Evolutionary conservation across 2,888 invertebrate genomes (phyloP), one percentile per base, ranked within the genome.

Genomic region (Rotaria magnacalcarata): DNA sequence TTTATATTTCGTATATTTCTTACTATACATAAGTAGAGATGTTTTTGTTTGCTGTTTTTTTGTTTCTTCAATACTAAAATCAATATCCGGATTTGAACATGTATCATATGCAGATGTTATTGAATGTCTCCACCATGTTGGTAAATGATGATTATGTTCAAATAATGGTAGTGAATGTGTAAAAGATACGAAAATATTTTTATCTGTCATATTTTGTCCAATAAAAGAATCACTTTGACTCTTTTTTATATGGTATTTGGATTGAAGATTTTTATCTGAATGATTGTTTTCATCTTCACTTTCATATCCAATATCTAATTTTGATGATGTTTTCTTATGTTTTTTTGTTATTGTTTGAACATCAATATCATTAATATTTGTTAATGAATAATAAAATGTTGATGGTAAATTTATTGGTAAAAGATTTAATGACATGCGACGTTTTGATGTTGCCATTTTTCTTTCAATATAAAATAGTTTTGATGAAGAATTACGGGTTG

Each of bases 311-410:
- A 80, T 41, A 47, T 80, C 80, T 47, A 80, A 47, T 80, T 80
- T 80, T 11, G 80, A 80, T n/a, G n/a, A 80, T 47, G 80, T 80
- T 47, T 47, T 43, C 47, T 80, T 80, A n/a, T 47, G 43, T n/a
- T 80, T 80, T 47, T 43, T 47, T 47, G 47, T 47, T 19, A 24
- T 67, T 47, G n/a, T 80, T 80, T 80, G 80, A 47, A 47, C 47
- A 80, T 80, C 47, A 80, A 24, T 8, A n/a, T 80, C 47, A 47
- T 80, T 47, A 10, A 80, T 80, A 80, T 47, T 80, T 24, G 80
- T 80, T 80, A 80, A 80, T 80, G 80, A 80, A 80, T 80, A 80
- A 80, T 80, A 80, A 47, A 80, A 47, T 80, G 80, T 43, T 47
- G 80, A 47, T 47, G 43, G 43, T 1, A n/a, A 80, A 47, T 47